Evolutionary conservation across 2,113 vertebrate genomes (phyloP).

Genomic region (Trochalopteron elliotii): DNA sequence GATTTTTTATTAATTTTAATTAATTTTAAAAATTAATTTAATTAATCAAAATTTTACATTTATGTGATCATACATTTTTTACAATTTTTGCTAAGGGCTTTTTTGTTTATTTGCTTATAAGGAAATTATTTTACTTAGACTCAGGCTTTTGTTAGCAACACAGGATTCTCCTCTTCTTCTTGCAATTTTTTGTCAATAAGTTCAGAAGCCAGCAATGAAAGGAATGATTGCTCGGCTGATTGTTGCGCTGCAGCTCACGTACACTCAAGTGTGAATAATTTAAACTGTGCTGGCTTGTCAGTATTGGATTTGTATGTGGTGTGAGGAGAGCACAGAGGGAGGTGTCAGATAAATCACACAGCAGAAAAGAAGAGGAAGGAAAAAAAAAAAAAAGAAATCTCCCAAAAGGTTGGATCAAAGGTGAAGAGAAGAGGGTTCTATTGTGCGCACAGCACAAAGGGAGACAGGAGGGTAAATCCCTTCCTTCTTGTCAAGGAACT

Average conservation of each 20-base stretch:
- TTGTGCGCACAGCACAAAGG: rapidly evolving
- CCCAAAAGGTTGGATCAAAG: background rate
- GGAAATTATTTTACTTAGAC: background rate
- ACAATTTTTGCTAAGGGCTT: background rate
- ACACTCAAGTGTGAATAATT: slow-evolving; percentile 57
- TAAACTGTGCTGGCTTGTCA: slow-evolving; percentile 42
- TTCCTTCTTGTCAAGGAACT: background rate
- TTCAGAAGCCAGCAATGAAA: slow-evolving; percentile 61
- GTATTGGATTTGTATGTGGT: slow-evolving; percentile 53
- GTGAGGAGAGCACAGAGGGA: slow-evolving; percentile 8
- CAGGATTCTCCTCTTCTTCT: background rate
- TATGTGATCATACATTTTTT: background rate
- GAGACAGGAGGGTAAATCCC: background rate
- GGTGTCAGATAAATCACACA: slow-evolving; percentile 16
- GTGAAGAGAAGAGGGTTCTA: background rate
- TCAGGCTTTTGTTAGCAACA: background rate
- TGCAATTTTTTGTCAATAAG: slow-evolving; percentile 36
- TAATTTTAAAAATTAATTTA: background rate
- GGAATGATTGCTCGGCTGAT: slow-evolving; percentile 28
- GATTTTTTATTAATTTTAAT: background rate
- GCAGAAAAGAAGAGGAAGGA: background rate
- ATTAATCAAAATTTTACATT: background rate
- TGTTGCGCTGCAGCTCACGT: slow-evolving; percentile 14
- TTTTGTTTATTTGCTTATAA: background rate
- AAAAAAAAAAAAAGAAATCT: background rate